These are phyloP conservation scores for Acrobasis repandana DNA, from an alignment of 2,888 invertebrate genomes.

Conservation along the genomic window DNA sequence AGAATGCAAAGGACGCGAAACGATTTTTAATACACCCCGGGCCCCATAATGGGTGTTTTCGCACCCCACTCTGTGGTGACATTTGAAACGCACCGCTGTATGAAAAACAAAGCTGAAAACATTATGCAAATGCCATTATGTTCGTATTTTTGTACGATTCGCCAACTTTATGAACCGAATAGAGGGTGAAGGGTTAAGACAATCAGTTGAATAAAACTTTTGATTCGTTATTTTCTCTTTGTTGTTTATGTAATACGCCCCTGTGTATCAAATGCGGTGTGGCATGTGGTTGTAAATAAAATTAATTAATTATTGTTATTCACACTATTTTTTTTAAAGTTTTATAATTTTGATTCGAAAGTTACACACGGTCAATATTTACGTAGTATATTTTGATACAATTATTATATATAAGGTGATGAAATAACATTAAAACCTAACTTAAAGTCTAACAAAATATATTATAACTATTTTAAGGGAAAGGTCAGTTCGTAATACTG, in stretches of 20 bases:
- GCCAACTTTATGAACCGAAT: conserved; percentile 77
- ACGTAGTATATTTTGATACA: too few relatives aligned
- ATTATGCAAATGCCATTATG: conserved; percentile 83
- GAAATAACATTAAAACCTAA: too few relatives aligned
- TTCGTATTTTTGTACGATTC: conserved; percentile 79
- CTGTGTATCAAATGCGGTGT: conserved; percentile 15
- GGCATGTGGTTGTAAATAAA: conserved; percentile 8
- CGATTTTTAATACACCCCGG: conserved; percentile 79
- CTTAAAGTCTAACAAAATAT: too few relatives aligned
- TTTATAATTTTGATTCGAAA: too few relatives aligned
- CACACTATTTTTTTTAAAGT: background rate
- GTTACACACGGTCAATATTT: too few relatives aligned
- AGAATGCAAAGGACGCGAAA: conserved; percentile 74
- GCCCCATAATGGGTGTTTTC: conserved; percentile 78
- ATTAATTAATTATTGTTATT: conserved; percentile 6
- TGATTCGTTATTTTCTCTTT: conserved; percentile 65
- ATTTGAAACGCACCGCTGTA: conserved; percentile 77
- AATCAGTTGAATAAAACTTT: conserved; percentile 65
- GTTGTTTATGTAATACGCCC: conserved; percentile 50
- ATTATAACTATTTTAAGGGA: too few relatives aligned
- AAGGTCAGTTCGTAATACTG: too few relatives aligned
- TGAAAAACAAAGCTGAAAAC: conserved; percentile 79
- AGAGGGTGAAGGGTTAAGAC: conserved; percentile 79
- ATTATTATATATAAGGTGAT: too few relatives aligned
- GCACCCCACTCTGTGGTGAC: conserved; percentile 79